A percentile compares a stretch with the other conserved stretches of the same genome.
Conservation (phyloP, 2,888 invertebrate genomes). For the Dromius quadrimaculatus region DNA sequence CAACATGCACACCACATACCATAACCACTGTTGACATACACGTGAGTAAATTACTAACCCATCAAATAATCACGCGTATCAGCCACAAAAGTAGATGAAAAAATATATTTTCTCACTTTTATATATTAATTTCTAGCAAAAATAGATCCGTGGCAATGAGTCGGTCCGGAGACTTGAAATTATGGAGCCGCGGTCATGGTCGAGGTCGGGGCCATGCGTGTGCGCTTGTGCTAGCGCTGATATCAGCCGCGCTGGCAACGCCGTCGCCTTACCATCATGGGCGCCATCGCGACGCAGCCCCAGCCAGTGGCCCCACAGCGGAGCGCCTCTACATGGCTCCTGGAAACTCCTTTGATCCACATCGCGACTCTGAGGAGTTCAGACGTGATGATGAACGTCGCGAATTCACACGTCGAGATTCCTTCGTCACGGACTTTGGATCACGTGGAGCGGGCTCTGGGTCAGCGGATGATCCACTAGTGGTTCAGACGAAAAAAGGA, state of each 20-base stretch:
- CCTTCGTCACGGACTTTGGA: conserved; percentile 57
- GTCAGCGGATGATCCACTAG: conserved; percentile 76
- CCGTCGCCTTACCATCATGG: conserved; percentile 45
- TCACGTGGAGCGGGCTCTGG: conserved; percentile 64
- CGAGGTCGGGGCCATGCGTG: neutral
- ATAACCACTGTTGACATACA: conserved; percentile 20
- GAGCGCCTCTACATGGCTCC: conserved; percentile 64
- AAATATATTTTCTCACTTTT: neutral
- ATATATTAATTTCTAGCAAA: neutral
- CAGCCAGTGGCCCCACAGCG: conserved; percentile 59
- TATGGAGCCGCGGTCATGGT: neutral
- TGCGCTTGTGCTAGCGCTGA: conserved; percentile 20
- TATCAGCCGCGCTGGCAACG: conserved; percentile 10
- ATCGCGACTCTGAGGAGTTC: conserved; percentile 65
- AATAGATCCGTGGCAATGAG: neutral
- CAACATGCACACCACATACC: neutral
- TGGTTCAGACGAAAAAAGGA: conserved; percentile 84
- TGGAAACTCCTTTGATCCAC: conserved; percentile 65
- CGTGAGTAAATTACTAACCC: no score
- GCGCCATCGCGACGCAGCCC: conserved; percentile 31
- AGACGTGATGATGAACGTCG: conserved; percentile 65
- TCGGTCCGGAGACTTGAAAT: neutral
- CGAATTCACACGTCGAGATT: conserved; percentile 63
- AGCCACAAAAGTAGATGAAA: neutral
- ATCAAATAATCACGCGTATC: no score